Percentiles rank a stretch among this genome's conserved stretches.
phyloP scores from a whole-genome alignment of 2,113 vertebrate species.

The Megaceryle maxima region DNA sequence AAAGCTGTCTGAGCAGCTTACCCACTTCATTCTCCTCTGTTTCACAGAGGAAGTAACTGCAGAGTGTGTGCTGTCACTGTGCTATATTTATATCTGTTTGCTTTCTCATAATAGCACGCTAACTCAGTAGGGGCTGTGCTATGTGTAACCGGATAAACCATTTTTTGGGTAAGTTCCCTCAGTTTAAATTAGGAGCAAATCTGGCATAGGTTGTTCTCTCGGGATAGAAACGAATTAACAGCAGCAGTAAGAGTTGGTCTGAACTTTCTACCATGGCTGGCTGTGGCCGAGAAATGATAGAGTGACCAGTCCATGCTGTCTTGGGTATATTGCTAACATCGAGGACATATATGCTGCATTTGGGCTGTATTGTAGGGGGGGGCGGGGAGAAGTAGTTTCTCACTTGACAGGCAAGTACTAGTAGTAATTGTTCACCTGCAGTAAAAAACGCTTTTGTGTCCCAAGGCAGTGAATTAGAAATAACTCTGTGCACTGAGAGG shows the following conservation, averaged over 20 bases:
- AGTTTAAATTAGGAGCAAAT: constrained; percentile 16
- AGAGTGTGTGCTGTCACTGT: constrained; percentile 27
- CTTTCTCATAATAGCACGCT: constrained; percentile 43
- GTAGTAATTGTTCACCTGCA: background rate
- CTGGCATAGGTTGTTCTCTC: constrained; percentile 4
- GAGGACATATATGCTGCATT: fast-evolving
- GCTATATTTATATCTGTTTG: constrained; percentile 38
- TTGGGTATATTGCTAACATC: background rate
- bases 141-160: background rate
- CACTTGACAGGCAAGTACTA: background rate
- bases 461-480: background rate
- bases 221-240: constrained; percentile 8
- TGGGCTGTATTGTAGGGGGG: background rate
- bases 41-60: constrained; percentile 35
- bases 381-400: background rate
- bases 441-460: background rate
- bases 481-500: background rate
- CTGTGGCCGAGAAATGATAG: background rate
- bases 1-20: constrained; percentile 36
- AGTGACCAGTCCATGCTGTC: background rate
- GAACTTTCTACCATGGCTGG: background rate
- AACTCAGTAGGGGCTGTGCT: constrained; percentile 14
- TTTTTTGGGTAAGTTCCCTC: constrained; percentile 22
- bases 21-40: background rate
- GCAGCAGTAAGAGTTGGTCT: background rate